Percentiles rank a stretch among this genome's conserved stretches.
Conservation (phyloP, 2,888 invertebrate species). For the Tridacna crocea region DNA sequence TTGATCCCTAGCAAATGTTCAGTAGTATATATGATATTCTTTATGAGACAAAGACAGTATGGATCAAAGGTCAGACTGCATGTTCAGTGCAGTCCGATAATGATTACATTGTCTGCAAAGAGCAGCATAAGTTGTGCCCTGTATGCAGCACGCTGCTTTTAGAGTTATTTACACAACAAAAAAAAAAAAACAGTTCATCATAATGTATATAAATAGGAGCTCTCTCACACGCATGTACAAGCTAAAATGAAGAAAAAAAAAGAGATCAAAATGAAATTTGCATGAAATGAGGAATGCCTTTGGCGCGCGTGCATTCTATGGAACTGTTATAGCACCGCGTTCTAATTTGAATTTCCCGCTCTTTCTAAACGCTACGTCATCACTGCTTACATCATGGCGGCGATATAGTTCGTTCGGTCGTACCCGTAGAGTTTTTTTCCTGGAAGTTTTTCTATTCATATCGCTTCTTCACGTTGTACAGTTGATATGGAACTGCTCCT, state of each 20-base stretch:
- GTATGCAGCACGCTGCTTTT: too few species aligned
- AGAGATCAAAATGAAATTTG: background rate
- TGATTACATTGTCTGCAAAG: too few species aligned
- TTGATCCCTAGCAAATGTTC: too few species aligned
- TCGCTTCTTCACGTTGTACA: background rate
- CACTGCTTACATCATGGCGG: background rate
- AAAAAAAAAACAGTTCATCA: too few species aligned
- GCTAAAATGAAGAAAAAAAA: background rate
- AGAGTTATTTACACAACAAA: too few species aligned
- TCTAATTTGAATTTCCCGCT: background rate
- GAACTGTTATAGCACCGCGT: background rate
- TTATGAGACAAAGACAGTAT: too few species aligned
- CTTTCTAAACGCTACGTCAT: background rate
- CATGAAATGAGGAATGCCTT: background rate
- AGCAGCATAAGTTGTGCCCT: too few species aligned
- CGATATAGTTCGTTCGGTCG: background rate
- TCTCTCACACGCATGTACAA: too few species aligned
- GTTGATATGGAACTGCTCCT: conserved; percentile 66
- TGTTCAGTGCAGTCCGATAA: too few species aligned
- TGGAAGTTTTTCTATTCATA: background rate
- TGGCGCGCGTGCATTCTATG: background rate
- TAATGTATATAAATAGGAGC: too few species aligned
- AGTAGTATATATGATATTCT: too few species aligned
- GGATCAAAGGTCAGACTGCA: too few species aligned
- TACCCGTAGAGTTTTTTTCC: background rate